Conservation (phyloP, 2,888 invertebrate genomes). For the Eucera pruinosa region DNA sequence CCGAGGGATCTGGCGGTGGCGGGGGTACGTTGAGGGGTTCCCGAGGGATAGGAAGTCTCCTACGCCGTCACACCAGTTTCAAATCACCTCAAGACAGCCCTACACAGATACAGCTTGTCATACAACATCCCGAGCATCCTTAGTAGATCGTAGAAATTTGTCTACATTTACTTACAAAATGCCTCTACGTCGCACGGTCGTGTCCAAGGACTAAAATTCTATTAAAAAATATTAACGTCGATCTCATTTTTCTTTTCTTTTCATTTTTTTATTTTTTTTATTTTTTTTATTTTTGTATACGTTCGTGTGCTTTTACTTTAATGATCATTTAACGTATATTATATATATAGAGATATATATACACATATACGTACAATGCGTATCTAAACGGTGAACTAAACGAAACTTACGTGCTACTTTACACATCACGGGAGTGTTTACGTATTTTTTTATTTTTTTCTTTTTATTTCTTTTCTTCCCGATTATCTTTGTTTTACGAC, state of each 20-base stretch:
- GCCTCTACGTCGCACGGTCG: slow-evolving; percentile 48
- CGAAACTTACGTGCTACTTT: not conserved
- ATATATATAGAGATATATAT: not conserved
- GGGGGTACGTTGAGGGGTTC: slow-evolving; percentile 84
- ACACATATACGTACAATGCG: slow-evolving; percentile 5
- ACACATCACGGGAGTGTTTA: not conserved
- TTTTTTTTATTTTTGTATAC: slow-evolving; percentile 25
- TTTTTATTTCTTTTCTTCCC: not conserved
- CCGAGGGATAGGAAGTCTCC: slow-evolving; percentile 84
- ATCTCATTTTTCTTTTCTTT: slow-evolving; percentile 31
- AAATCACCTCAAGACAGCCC: slow-evolving; percentile 84
- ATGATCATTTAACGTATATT: not conserved
- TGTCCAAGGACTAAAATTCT: slow-evolving; percentile 30
- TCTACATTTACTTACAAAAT: slow-evolving; percentile 53
- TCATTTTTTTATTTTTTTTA: too few species aligned
- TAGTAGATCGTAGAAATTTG: slow-evolving; percentile 71
- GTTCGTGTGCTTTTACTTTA: slow-evolving; percentile 6
- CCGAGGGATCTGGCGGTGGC: slow-evolving; percentile 84
- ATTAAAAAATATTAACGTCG: slow-evolving; percentile 31
- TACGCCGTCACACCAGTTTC: slow-evolving; percentile 84
- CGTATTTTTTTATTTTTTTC: slow-evolving; percentile 1
- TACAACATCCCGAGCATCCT: slow-evolving; percentile 84
- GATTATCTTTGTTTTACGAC: slow-evolving; percentile 4
- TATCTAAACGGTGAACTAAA: not conserved
- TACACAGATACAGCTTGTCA: slow-evolving; percentile 84